A percentile compares a stretch with the other conserved stretches of the same genome.
Conservation (phyloP, 2,113 vertebrate species). For the Danio rerio region DNA sequence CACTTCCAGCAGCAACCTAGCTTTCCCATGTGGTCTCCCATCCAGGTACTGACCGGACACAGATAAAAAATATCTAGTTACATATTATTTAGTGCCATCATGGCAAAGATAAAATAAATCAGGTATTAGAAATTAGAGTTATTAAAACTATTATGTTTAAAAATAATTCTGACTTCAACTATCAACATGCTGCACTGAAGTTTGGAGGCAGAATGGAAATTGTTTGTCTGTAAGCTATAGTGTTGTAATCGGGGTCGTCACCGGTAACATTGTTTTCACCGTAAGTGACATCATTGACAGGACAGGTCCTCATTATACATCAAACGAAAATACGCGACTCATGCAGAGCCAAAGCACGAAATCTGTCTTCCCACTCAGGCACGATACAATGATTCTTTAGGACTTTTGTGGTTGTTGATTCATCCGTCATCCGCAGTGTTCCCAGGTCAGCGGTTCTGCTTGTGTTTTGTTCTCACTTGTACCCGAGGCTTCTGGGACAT, state of each 20-base stretch:
- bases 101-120: too few relatives aligned
- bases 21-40: too few relatives aligned
- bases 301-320: not conserved
- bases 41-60: too few relatives aligned
- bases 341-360: constrained; percentile 5
- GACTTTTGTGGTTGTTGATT: constrained; percentile 46
- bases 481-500: not conserved
- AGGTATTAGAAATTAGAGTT: too few relatives aligned
- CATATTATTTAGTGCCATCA: too few relatives aligned
- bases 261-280: not conserved
- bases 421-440: constrained; percentile 21
- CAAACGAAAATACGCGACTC: not conserved
- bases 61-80: too few relatives aligned
- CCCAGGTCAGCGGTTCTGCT: constrained; percentile 40
- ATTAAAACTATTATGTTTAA: too few relatives aligned
- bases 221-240: not conserved
- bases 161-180: too few relatives aligned
- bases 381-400: constrained; percentile 31
- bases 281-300: constrained; percentile 15
- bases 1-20: too few relatives aligned
- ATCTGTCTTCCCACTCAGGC: not conserved
- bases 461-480: constrained; percentile 29
- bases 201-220: not conserved
- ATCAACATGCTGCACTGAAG: not conserved
- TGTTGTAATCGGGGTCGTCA: not conserved